Percentiles rank a stretch among this genome's conserved stretches.
Conservation (phyloP, 2,888 invertebrate species). For the Dimorphilus gyrociliatus region DNA sequence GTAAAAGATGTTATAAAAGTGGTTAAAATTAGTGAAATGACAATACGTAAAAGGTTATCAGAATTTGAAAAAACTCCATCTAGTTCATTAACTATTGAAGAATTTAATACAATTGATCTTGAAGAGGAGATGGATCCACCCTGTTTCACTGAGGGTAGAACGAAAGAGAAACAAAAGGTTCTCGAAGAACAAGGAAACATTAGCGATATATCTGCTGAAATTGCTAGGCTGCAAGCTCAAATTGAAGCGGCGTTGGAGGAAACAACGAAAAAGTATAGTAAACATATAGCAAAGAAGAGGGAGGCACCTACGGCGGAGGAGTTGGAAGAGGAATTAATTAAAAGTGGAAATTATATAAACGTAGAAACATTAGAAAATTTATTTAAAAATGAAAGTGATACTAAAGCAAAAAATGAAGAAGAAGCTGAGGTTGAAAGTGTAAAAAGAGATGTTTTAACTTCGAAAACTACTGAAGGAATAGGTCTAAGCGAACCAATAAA, state of each 20-base stretch:
- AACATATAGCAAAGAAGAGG: not conserved
- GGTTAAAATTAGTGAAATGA: conserved; percentile 85
- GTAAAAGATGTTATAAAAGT: conserved; percentile 75
- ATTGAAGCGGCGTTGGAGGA: conserved; percentile 65
- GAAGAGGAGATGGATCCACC: conserved; percentile 94
- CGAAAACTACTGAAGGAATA: conserved; percentile 50
- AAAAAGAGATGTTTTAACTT: not conserved
- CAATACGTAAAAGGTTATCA: conserved; percentile 68
- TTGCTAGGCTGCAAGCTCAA: conserved; percentile 63
- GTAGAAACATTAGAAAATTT: conserved; percentile 2
- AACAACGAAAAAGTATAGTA: conserved; percentile 20
- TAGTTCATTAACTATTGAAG: conserved; percentile 78
- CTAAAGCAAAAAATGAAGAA: not conserved
- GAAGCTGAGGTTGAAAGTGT: conserved; percentile 1
- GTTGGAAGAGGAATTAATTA: conserved; percentile 8
- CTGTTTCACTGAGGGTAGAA: conserved; percentile 73
- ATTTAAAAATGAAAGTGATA: not conserved
- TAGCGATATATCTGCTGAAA: conserved; percentile 38
- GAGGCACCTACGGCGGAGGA: conserved; percentile 6
- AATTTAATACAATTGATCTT: conserved; percentile 88
- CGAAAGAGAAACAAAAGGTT: conserved; percentile 51
- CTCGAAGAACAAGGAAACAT: conserved; percentile 23
- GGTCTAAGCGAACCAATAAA: conserved; percentile 49
- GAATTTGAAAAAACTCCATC: conserved; percentile 96
- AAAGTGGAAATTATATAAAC: conserved; percentile 4